Conservation (phyloP, 2,888 invertebrate genomes). For the Amiota communis region DNA sequence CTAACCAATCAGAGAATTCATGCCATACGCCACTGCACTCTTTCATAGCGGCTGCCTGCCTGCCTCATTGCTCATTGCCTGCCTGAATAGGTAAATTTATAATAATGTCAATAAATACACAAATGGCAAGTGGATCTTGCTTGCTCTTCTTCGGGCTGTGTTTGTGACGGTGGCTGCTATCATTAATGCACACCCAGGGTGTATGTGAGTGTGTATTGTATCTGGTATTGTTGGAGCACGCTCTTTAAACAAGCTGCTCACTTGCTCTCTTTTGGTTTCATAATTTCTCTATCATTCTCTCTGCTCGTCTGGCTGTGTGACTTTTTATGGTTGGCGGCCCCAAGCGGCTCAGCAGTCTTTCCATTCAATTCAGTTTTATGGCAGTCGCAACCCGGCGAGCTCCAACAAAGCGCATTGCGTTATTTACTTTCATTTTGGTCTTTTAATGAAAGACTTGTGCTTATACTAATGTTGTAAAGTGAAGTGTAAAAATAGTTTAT, state of each 20-base stretch:
- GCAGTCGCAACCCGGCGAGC: neutral
- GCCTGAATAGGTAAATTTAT: slow-evolving; percentile 6
- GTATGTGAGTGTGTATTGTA: too few relatives aligned
- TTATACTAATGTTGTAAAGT: too few relatives aligned
- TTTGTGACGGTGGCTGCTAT: neutral
- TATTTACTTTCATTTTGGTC: too few relatives aligned
- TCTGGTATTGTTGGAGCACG: neutral
- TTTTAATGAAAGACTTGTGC: too few relatives aligned
- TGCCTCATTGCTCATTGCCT: too few relatives aligned
- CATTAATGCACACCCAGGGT: too few relatives aligned
- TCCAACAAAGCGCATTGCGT: too few relatives aligned
- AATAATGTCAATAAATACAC: slow-evolving; percentile 10
- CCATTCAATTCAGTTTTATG: neutral
- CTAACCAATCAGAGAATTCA: neutral
- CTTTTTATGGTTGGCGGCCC: too few relatives aligned
- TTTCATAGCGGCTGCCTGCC: neutral
- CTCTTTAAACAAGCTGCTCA: neutral
- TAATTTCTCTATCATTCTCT: too few relatives aligned
- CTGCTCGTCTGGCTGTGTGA: too few relatives aligned
- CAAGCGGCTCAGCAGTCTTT: too few relatives aligned
- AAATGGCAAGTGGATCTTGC: slow-evolving; percentile 25
- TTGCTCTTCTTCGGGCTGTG: neutral
- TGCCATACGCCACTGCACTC: neutral
- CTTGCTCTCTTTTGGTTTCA: neutral
- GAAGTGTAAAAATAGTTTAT: slow-evolving; percentile 10